A percentile compares a stretch with the other conserved stretches of the same genome.
Conservation (phyloP, 1,140 invertebrate species). For the Polyergus mexicanus region DNA sequence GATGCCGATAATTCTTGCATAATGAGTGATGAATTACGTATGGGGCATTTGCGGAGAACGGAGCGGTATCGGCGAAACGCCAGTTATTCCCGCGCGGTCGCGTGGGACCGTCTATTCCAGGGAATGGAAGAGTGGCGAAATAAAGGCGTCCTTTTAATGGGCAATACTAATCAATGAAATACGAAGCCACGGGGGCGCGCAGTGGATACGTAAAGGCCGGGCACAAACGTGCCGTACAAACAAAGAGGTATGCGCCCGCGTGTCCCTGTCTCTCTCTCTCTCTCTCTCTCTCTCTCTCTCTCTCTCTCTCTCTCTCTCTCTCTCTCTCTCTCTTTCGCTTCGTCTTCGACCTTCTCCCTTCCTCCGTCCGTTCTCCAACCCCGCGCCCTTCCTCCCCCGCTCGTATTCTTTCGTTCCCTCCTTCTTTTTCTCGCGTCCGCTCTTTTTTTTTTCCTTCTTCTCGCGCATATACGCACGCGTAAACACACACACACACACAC, state of each 20-base stretch:
- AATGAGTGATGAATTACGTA: constrained; percentile 21
- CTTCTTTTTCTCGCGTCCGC: constrained; percentile 47
- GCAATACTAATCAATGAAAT: constrained; percentile 86
- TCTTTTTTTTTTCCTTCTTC: constrained; percentile 64
- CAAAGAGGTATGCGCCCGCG: constrained; percentile 81
- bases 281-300: constrained; percentile 35
- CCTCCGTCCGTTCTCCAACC: constrained; percentile 22
- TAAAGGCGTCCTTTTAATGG: constrained; percentile 85
- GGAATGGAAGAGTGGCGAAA: constrained; percentile 74
- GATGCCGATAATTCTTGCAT: neutral
- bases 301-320: constrained; percentile 22
- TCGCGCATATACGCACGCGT: constrained; percentile 44
- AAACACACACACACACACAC: neutral
- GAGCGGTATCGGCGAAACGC: constrained; percentile 11
- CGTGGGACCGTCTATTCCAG: constrained; percentile 64
- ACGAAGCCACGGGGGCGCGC: constrained; percentile 75
- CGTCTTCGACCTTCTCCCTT: constrained; percentile 32
- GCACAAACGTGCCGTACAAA: constrained; percentile 80
- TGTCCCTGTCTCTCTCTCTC: constrained; percentile 52
- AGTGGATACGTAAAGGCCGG: constrained; percentile 66
- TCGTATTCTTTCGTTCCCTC: constrained; percentile 16
- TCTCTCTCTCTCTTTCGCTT: constrained; percentile 32
- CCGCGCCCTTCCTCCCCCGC: constrained; percentile 60
- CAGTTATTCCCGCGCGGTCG: constrained; percentile 36
- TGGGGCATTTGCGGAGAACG: neutral